Conservation (phyloP, 2,888 invertebrate species). For the Amphipyra tragopoginis region DNA sequence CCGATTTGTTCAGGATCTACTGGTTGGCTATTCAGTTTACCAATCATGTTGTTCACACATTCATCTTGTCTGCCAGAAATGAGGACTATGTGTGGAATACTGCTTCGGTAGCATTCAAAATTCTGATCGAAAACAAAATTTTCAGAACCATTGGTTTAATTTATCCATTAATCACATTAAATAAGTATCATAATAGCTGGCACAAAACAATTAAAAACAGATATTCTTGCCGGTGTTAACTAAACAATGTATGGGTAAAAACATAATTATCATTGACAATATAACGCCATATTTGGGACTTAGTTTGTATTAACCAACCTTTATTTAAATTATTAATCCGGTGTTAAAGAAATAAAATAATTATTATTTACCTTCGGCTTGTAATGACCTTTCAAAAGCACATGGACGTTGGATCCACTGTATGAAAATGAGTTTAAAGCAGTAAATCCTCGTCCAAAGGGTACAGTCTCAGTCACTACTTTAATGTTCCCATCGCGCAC, state of each 20-base stretch:
- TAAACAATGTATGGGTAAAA: too few relatives aligned
- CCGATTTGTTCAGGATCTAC: conserved; percentile 84
- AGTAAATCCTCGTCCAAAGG: conserved; percentile 65
- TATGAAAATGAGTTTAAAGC: conserved; percentile 69
- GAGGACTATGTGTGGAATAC: conserved; percentile 83
- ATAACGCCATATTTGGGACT: too few relatives aligned
- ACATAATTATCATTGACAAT: too few relatives aligned
- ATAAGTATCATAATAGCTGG: too few relatives aligned
- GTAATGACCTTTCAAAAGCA: conserved; percentile 67
- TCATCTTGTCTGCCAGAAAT: conserved; percentile 89
- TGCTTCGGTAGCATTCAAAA: conserved; percentile 60
- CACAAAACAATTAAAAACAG: too few relatives aligned
- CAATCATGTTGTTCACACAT: conserved; percentile 72
- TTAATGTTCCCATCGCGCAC: conserved; percentile 64
- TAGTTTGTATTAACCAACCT: too few relatives aligned
- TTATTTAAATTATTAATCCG: too few relatives aligned
- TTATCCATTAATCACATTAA: too few relatives aligned
- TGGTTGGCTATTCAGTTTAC: conserved; percentile 63
- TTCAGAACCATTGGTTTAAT: too few relatives aligned
- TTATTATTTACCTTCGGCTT: conserved; percentile 65
- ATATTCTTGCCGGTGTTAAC: too few relatives aligned
- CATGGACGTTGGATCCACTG: conserved; percentile 66
- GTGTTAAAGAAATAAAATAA: too few relatives aligned
- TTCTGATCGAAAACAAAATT: conserved; percentile 61
- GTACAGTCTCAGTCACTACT: conserved; percentile 63